Evolutionary conservation across 1,140 invertebrate species (phyloP).

Genomic region (Megalonaias nervosa): DNA sequence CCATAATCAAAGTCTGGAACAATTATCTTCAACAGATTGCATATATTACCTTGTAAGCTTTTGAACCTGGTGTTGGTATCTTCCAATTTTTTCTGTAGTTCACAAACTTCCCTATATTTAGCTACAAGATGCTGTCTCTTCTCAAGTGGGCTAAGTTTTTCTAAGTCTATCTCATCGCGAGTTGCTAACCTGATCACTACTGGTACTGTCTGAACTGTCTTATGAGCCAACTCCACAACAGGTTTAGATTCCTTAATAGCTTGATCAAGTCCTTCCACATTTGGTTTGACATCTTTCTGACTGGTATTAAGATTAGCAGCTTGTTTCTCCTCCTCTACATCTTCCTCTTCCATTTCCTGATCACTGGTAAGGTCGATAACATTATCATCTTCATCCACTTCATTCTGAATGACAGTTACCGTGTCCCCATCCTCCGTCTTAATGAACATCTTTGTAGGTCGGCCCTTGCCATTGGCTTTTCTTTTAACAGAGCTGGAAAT

Average conservation of each 20-base stretch:
- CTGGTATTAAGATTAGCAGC: neutral
- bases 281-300: neutral
- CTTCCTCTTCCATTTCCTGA: neutral
- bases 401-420: neutral
- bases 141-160: constrained; percentile 20
- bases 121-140: constrained; percentile 19
- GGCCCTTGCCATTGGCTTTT: too few relatives aligned
- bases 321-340: neutral
- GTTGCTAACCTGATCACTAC: constrained; percentile 26
- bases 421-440: constrained; percentile 26
- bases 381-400: neutral
- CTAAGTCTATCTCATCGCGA: constrained; percentile 25
- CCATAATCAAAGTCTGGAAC: constrained; percentile 33
- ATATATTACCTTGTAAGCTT: constrained; percentile 28
- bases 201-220: constrained; percentile 28
- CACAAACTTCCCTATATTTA: constrained; percentile 26
- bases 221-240: constrained; percentile 19
- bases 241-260: neutral
- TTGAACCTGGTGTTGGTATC: constrained; percentile 19
- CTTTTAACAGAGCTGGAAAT: too few relatives aligned
- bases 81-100: constrained; percentile 12
- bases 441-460: neutral
- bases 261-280: neutral
- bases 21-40: constrained; percentile 29
- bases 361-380: constrained; percentile 22